Conservation (phyloP, 2,797 vertebrate species). For the Chelon labrosus region DNA sequence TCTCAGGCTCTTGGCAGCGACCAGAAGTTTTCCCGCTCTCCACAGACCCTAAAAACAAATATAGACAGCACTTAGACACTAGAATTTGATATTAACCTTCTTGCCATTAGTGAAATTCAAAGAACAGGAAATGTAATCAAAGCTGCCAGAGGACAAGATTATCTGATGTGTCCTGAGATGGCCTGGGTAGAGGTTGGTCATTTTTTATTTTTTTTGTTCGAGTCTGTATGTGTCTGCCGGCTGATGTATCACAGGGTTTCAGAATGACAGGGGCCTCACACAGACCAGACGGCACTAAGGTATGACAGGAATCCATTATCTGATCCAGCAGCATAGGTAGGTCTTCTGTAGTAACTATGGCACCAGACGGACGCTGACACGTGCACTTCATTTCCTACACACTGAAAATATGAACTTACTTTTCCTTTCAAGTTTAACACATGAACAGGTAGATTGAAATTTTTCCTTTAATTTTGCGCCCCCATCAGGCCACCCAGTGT, state of each 20-base stretch:
- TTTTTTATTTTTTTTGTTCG: neutral
- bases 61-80: neutral
- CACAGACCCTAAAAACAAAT: conserved; percentile 61
- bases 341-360: conserved; percentile 44
- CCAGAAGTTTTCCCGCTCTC: conserved; percentile 65
- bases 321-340: conserved; percentile 58
- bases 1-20: conserved; percentile 63
- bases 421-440: conserved; percentile 13
- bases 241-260: conserved; percentile 4
- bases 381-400: conserved; percentile 3
- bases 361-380: neutral
- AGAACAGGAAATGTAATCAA: neutral
- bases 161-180: conserved; percentile 21
- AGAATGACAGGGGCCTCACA: conserved; percentile 37
- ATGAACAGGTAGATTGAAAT: neutral
- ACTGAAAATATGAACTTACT: conserved; percentile 2
- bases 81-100: conserved; percentile 13
- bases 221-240: neutral
- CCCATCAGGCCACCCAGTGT: conserved; percentile 32
- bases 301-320: conserved; percentile 78
- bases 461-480: conserved; percentile 26
- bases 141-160: conserved; percentile 3
- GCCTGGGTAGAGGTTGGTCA: neutral
- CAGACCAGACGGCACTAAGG: conserved; percentile 61
- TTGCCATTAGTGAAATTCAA: conserved; percentile 9